Evolutionary conservation across 2,113 vertebrate genomes (phyloP).

Genomic region (Archilochus colubris): DNA sequence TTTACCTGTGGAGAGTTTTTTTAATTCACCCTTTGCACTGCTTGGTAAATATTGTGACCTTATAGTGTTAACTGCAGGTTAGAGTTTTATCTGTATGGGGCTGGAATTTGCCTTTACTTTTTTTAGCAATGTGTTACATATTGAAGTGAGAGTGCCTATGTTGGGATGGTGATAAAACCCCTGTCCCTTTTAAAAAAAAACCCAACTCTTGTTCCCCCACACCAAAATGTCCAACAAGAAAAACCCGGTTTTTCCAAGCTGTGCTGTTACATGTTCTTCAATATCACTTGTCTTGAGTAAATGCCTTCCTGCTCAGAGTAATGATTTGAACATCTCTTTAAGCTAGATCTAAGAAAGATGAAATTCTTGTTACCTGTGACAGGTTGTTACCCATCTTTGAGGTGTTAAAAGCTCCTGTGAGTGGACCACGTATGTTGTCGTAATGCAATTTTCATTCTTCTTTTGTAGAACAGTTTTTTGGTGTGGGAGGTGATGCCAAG

Average conservation of each 20-base stretch:
- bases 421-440: accelerated
- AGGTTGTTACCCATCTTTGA: not conserved
- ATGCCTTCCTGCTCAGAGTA: not conserved
- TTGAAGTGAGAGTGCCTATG: not conserved
- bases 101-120: slow-evolving; percentile 2
- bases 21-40: not conserved
- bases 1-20: not conserved
- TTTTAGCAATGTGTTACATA: not conserved
- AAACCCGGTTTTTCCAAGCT: not conserved
- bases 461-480: not conserved
- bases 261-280: not conserved
- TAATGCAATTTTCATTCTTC: not conserved
- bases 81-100: not conserved
- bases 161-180: not conserved
- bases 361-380: not conserved
- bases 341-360: not conserved
- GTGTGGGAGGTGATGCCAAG: not conserved
- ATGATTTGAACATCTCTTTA: not conserved
- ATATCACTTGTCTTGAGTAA: not conserved
- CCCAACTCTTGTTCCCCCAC: no score
- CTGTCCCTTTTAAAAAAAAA: not conserved
- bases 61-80: not conserved
- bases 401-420: not conserved
- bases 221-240: not conserved
- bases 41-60: not conserved